Evolutionary conservation across 2,113 vertebrate genomes (phyloP).

Genomic region (Corythaixoides concolor): DNA sequence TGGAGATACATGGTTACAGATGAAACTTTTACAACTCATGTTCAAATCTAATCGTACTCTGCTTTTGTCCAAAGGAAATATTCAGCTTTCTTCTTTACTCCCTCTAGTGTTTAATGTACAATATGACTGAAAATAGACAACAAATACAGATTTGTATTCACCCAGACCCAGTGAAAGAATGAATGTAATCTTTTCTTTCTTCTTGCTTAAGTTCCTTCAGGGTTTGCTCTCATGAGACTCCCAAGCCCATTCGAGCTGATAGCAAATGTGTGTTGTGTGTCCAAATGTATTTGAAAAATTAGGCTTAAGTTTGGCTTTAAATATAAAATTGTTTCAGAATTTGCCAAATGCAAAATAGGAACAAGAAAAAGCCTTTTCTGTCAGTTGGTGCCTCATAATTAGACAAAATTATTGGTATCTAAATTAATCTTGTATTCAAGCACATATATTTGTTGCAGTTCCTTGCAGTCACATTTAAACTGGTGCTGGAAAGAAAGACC

Average conservation of each 20-base stretch:
- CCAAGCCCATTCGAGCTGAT: accelerated
- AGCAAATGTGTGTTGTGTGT: neutral
- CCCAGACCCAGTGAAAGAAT: neutral
- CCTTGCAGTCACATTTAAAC: neutral
- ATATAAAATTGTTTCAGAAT: neutral
- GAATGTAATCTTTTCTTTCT: neutral
- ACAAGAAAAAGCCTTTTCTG: neutral
- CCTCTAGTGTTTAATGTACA: constrained; percentile 41
- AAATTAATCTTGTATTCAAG: neutral
- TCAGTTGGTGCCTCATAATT: accelerated
- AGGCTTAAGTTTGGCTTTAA: neutral
- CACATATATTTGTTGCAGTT: constrained; percentile 1
- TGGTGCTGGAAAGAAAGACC: constrained; percentile 24
- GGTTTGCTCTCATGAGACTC: neutral
- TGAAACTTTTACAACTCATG: neutral
- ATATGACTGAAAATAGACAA: neutral
- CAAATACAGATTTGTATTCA: neutral
- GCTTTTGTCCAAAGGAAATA: neutral
- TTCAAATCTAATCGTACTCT: neutral
- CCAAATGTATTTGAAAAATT: neutral
- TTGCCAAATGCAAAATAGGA: neutral
- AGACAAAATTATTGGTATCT: neutral
- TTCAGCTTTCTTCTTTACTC: constrained; percentile 9
- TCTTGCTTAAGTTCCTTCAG: neutral
- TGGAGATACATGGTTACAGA: accelerated